phyloP scores from a whole-genome alignment of 2,797 vertebrate species.

The Eptatretus atami region DNA sequence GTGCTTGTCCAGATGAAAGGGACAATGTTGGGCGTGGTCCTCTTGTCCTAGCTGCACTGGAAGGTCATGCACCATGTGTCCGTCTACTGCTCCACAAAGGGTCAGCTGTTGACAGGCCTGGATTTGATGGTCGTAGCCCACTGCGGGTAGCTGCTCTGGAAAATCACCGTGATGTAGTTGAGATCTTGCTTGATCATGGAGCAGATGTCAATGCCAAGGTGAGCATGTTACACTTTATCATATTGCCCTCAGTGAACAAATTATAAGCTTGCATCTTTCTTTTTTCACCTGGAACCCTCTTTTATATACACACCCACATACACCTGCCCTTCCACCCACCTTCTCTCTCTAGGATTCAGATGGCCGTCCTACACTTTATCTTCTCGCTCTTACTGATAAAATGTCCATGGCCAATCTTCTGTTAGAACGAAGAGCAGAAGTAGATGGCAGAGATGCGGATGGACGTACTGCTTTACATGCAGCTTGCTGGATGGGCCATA shows the following conservation, averaged over 20 bases:
- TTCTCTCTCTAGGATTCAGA: constrained; percentile 47
- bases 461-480: constrained; percentile 83
- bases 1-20: constrained; percentile 62
- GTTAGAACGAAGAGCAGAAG: constrained; percentile 64
- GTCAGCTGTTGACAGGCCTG: constrained; percentile 57
- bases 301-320: no score
- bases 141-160: constrained; percentile 65
- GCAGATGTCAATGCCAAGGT: constrained; percentile 31
- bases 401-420: constrained; percentile 79
- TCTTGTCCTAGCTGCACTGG: constrained; percentile 58
- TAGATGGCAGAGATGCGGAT: constrained; percentile 62
- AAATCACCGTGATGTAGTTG: constrained; percentile 69
- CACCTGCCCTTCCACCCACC: no score
- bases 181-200: constrained; percentile 50
- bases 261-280: no score
- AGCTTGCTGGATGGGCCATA: constrained; percentile 90
- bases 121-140: constrained; percentile 75
- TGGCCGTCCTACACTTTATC: constrained; percentile 74
- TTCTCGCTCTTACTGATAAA: constrained; percentile 78
- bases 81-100: constrained; percentile 66
- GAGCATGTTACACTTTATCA: no score
- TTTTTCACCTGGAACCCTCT: no score
- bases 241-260: no score
- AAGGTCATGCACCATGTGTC: constrained; percentile 81
- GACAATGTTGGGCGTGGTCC: constrained; percentile 84